Evolutionary conservation across 1,140 invertebrate species (phyloP), one percentile per base, ranked within the genome.

Genomic region (Eriosoma lanigerum): DNA sequence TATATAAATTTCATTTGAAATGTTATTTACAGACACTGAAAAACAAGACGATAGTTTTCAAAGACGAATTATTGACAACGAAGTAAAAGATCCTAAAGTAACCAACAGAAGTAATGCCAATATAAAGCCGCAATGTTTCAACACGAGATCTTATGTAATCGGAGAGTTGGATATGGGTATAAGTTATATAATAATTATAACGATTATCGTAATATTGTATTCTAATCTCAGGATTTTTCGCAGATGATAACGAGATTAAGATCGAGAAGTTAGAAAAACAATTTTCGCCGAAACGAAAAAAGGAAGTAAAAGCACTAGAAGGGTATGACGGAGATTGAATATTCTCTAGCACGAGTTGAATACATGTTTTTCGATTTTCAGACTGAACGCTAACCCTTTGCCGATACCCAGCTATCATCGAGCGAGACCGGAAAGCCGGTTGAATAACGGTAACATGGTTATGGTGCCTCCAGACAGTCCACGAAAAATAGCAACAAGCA

Each of bases 251-350:
- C 17, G 72, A 75, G 8, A 44, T 75, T 1, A 75, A 75, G 58
- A 75, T 75, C 8, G 72, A 75, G 24, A 58, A 75, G 24, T 58
- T 56, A 13, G 54, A 78, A 62, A 58, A 78, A 62, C 19, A 78
- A 15, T 78, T 46, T 24, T 78, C 75, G n/a, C 75, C 75, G 3
- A 78, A 78, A 48, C 75, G 75, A 12, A 78, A 60, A n/a, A 62
- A 48, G 1, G 54, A 58, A 17, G 21, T n/a, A 4, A 60, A 58
- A 48, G 54, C 54, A 1, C 62, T 60, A 24, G 52, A 78, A 78
- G 54, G 54, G 54, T 78, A 46, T 5, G 26, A 62, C 1, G 9
- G 17, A 1, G 2, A 10, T 32, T 9, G 29, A 38, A 8, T 38
- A 3, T 4, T 29, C 6, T 19, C 15, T 19, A 2, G 1, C 0